phyloP scores from a whole-genome alignment of 2,888 invertebrate species.

The Hirtodrosophila cameraria region DNA sequence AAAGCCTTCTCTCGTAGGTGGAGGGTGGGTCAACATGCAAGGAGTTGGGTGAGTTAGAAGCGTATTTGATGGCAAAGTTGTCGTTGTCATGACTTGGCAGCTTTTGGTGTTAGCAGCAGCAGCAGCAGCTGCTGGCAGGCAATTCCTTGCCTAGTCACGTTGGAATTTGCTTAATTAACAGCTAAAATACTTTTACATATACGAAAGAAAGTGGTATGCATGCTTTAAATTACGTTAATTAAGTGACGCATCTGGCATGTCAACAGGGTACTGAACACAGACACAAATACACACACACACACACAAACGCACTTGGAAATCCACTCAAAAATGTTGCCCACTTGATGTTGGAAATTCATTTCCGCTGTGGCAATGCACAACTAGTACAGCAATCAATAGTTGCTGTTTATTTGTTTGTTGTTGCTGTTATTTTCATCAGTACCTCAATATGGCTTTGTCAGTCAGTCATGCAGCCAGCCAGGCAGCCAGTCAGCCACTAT shows the following conservation, averaged over 20 bases:
- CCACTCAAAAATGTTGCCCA: constrained; percentile 23
- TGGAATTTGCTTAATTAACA: constrained; percentile 74
- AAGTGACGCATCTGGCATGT: constrained; percentile 63
- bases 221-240: constrained; percentile 68
- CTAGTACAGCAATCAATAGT: constrained; percentile 27
- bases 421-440: constrained; percentile 7
- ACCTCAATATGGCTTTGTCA: constrained; percentile 35
- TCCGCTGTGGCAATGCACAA: constrained; percentile 38
- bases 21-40: constrained; percentile 21
- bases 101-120: constrained; percentile 34
- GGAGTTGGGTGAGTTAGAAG: constrained; percentile 19
- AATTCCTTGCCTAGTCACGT: constrained; percentile 45
- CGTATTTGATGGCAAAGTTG: constrained; percentile 67
- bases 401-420: background rate
- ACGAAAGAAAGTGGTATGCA: constrained; percentile 13
- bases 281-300: constrained; percentile 12
- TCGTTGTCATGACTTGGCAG: constrained; percentile 72
- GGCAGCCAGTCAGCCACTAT: constrained; percentile 37
- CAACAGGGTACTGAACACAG: constrained; percentile 47
- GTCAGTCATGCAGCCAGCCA: constrained; percentile 19
- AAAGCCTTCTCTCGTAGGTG: constrained; percentile 40
- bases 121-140: constrained; percentile 20
- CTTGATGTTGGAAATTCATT: constrained; percentile 33
- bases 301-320: constrained; percentile 12
- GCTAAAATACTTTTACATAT: constrained; percentile 42